phyloP scores from a whole-genome alignment of 2,797 vertebrate species.

The Otus scops region DNA sequence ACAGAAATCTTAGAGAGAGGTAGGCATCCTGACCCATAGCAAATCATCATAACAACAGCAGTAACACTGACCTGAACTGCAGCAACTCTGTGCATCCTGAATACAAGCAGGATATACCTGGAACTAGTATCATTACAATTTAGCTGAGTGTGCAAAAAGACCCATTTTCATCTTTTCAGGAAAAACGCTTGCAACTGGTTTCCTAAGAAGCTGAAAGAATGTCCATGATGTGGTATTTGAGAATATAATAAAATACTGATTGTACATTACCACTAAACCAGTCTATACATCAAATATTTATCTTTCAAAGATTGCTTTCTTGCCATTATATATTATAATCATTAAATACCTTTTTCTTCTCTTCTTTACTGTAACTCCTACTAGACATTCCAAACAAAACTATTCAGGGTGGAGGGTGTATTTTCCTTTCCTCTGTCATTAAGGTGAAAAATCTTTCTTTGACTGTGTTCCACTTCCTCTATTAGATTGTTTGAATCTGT shows the following conservation, averaged over 20 bases:
- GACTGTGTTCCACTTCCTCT: slow-evolving; percentile 47
- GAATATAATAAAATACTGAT: neutral
- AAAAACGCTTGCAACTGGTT: neutral
- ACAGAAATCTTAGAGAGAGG: neutral
- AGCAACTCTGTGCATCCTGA: neutral
- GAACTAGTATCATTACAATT: neutral
- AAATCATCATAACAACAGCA: neutral
- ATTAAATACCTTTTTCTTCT: slow-evolving; percentile 29
- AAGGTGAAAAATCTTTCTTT: neutral
- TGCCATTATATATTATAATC: neutral
- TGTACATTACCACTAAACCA: neutral
- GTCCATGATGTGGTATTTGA: neutral
- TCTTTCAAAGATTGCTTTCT: neutral
- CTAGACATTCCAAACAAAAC: slow-evolving; percentile 46
- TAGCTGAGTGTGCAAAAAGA: neutral
- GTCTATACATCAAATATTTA: slow-evolving; percentile 27
- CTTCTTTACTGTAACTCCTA: neutral
- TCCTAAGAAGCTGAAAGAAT: neutral
- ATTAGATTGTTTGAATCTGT: slow-evolving; percentile 63
- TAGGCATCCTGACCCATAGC: neutral
- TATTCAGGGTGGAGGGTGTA: slow-evolving; percentile 15
- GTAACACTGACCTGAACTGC: neutral
- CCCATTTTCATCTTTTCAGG: neutral
- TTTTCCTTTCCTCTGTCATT: slow-evolving; percentile 42
- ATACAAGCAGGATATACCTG: neutral